Percentiles rank a stretch among this genome's conserved stretches.
phyloP scores from a whole-genome alignment of 1,140 invertebrate species.

The Drosophila albomicans region DNA sequence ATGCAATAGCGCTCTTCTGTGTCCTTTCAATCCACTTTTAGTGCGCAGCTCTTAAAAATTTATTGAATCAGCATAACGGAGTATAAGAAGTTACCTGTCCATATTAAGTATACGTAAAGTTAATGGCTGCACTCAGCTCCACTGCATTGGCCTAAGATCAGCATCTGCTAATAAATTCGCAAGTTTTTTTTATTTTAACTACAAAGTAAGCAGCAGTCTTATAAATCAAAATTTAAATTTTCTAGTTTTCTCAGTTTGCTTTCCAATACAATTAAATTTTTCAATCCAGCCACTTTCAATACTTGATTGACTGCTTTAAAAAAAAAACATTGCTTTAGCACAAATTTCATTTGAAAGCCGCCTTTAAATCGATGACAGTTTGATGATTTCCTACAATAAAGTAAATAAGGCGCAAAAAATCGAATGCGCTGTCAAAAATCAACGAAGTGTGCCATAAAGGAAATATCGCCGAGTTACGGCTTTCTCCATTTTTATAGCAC shows the following conservation, averaged over 20 bases:
- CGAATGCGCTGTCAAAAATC: conserved; percentile 52
- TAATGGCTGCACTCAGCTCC: too few relatives aligned
- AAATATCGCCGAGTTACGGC: conserved; percentile 60
- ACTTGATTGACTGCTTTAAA: conserved; percentile 1
- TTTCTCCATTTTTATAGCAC: conserved; percentile 61
- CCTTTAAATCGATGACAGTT: conserved; percentile 5
- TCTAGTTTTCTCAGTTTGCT: neutral
- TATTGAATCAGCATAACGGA: conserved; percentile 31
- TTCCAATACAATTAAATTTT: neutral
- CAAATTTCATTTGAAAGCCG: neutral
- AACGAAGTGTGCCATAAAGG: conserved; percentile 68
- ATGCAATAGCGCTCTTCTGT: conserved; percentile 10
- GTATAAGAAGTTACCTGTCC: neutral
- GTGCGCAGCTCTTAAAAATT: conserved; percentile 31
- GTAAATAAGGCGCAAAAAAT: conserved; percentile 69
- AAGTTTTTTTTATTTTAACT: too few relatives aligned
- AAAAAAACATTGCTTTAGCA: neutral
- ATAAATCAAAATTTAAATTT: neutral
- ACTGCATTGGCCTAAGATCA: neutral
- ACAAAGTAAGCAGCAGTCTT: neutral
- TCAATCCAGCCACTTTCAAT: neutral
- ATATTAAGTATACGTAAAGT: neutral
- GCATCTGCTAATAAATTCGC: neutral
- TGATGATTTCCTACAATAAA: conserved; percentile 64
- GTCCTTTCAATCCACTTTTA: neutral